These are phyloP conservation scores for Sphinx pinastri DNA, from an alignment of 2,888 invertebrate genomes.

Conservation along the genomic window DNA sequence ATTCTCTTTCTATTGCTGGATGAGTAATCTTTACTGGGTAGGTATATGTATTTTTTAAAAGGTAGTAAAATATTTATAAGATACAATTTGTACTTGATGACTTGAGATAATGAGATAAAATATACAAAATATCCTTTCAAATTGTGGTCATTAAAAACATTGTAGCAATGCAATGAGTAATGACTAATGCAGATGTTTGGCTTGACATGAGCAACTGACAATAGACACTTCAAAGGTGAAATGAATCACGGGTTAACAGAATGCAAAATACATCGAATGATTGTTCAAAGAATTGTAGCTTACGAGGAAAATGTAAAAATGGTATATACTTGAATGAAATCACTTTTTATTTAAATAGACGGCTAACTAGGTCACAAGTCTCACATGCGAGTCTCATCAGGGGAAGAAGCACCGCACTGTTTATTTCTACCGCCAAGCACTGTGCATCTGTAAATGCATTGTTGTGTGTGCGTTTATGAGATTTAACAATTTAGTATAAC, in stretches of 20 bases:
- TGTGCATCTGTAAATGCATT: no score
- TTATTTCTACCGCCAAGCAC: no score
- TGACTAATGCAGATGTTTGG: conserved; percentile 14
- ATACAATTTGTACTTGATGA: background rate
- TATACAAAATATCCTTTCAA: no score
- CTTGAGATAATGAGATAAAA: no score
- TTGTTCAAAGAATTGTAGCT: background rate
- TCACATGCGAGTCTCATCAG: background rate
- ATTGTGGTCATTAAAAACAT: no score
- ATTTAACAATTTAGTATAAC: no score
- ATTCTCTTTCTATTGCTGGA: no score
- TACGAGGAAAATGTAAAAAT: conserved; percentile 5
- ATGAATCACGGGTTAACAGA: conserved; percentile 3
- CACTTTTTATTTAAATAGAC: background rate
- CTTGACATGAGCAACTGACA: conserved; percentile 11
- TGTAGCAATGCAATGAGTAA: background rate
- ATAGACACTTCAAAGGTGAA: conserved; percentile 7
- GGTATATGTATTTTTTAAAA: no score
- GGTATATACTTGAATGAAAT: background rate
- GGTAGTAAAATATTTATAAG: no score
- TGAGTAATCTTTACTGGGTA: no score
- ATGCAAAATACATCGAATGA: conserved; percentile 14
- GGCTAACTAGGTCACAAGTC: background rate
- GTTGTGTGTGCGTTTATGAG: no score
- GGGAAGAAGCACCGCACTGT: background rate